Conservation (phyloP, 2,797 vertebrate genomes). For the Molossus molossus region DNA sequence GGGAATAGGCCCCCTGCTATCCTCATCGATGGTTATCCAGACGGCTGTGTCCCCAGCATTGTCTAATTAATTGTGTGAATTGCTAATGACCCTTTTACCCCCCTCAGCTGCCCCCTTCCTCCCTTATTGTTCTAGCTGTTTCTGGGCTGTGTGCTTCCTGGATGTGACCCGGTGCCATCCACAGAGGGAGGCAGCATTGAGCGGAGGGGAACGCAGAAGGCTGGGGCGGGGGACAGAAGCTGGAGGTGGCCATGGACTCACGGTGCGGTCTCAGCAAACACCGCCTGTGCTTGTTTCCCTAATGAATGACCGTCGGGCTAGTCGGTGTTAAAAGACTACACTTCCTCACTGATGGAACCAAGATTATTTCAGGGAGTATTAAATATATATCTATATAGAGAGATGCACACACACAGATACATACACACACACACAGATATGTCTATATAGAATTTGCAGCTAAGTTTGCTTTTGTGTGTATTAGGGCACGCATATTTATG, state of each 20-base stretch:
- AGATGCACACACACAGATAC: neutral
- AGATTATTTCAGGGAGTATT: neutral
- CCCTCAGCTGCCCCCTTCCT: slow-evolving; percentile 4
- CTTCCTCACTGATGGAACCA: rapidly evolving
- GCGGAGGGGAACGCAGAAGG: neutral
- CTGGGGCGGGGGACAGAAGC: neutral
- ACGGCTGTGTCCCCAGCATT: slow-evolving; percentile 80
- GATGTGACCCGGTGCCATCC: neutral
- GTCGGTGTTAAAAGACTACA: neutral
- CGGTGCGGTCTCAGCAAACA: neutral
- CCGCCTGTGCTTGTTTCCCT: neutral
- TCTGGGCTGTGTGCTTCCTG: neutral
- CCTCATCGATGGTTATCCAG: slow-evolving; percentile 75
- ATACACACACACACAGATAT: neutral
- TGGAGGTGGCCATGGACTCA: neutral
- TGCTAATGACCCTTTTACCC: slow-evolving; percentile 82
- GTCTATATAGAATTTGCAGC: neutral
- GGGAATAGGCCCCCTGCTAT: slow-evolving; percentile 82
- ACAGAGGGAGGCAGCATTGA: neutral
- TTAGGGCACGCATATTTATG: neutral
- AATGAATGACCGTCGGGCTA: rapidly evolving
- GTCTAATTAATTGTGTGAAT: slow-evolving; percentile 91
- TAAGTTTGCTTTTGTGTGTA: neutral
- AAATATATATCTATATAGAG: neutral
- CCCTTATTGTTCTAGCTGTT: neutral